phyloP scores from a whole-genome alignment of 2,113 vertebrate genomes.

The Sander vitreus region DNA sequence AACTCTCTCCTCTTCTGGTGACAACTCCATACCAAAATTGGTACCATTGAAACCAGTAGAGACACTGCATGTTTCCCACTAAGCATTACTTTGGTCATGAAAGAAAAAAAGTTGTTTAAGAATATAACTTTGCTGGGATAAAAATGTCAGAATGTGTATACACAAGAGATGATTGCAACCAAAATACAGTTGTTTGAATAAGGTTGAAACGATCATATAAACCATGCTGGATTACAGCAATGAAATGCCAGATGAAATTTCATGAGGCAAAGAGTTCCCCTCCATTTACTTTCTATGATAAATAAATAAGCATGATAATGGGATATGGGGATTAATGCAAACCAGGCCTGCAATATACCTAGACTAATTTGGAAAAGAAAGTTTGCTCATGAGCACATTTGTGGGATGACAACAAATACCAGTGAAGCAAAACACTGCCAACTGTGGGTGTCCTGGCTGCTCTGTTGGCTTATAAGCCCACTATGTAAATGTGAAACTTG shows the following conservation, averaged over 20 bases:
- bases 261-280: conserved; percentile 37
- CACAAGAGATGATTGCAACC: conserved; percentile 11
- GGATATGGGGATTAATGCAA: conserved; percentile 23
- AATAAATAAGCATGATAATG: conserved; percentile 18
- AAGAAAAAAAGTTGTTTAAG: not conserved
- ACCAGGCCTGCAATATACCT: not conserved
- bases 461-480: conserved; percentile 18
- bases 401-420: conserved; percentile 5
- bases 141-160: conserved; percentile 1
- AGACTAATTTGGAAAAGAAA: conserved; percentile 15
- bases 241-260: conserved; percentile 44
- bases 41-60: not conserved
- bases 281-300: conserved; percentile 36
- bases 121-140: not conserved
- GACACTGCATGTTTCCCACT: not conserved
- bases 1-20: not conserved
- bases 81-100: not conserved
- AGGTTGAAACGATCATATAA: conserved; percentile 1
- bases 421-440: not conserved
- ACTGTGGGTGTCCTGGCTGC: conserved; percentile 54
- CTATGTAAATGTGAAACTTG: conserved; percentile 36
- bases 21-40: not conserved
- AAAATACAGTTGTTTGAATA: conserved; percentile 27
- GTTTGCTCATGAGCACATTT: conserved; percentile 22
- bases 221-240: conserved; percentile 16